phyloP scores from a whole-genome alignment of 2,888 invertebrate species.

The Ypsolopha sequella region DNA sequence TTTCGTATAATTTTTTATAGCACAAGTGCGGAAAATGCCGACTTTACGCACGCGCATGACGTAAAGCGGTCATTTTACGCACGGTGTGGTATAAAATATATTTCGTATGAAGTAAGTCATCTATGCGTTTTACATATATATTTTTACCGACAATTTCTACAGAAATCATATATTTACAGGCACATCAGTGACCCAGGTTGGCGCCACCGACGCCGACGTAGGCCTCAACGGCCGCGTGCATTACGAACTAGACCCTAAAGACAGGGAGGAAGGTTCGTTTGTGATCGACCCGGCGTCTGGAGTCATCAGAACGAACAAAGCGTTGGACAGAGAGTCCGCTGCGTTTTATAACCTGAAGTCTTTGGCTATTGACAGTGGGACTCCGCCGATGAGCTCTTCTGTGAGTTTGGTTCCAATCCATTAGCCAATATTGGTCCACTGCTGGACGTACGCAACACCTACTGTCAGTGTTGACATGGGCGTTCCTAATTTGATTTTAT shows the following conservation, averaged over 20 bases:
- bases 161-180: conserved; percentile 33
- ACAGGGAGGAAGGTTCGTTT: conserved; percentile 89
- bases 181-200: conserved; percentile 81
- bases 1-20: too few relatives aligned
- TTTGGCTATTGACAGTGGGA: conserved; percentile 90
- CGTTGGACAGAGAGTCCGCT: conserved; percentile 91
- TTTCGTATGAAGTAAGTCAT: too few relatives aligned
- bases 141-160: too few relatives aligned
- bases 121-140: too few relatives aligned
- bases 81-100: too few relatives aligned
- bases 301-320: conserved; percentile 89
- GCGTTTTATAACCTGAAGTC: conserved; percentile 88
- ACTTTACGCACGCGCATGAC: too few relatives aligned
- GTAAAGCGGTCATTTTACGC: too few relatives aligned
- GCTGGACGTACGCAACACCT: too few relatives aligned
- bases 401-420: conserved; percentile 37
- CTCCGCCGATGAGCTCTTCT: conserved; percentile 78
- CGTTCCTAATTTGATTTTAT: too few relatives aligned
- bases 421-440: too few relatives aligned
- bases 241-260: conserved; percentile 80
- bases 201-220: conserved; percentile 87
- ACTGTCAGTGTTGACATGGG: too few relatives aligned
- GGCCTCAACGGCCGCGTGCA: conserved; percentile 90
- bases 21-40: too few relatives aligned
- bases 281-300: conserved; percentile 94